phyloP scores from a whole-genome alignment of 53 echinoderm and acorn worm genomes.

The Mesocentrotus franciscanus region DNA sequence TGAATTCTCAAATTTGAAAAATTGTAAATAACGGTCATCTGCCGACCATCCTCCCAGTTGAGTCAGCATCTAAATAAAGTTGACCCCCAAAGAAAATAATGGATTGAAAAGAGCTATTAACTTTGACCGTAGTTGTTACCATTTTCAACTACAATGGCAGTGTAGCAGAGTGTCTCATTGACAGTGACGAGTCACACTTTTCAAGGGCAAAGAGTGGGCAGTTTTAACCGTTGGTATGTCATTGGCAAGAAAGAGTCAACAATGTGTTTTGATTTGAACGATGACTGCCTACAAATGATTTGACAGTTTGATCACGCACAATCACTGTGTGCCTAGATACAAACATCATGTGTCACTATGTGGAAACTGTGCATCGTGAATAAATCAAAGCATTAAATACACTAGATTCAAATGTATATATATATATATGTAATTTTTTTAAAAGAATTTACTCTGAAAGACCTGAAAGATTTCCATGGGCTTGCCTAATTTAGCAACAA shows the following conservation, averaged over 20 bases:
- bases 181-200: background rate
- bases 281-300: background rate
- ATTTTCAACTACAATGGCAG: background rate
- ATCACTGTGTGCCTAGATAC: background rate
- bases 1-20: background rate
- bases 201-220: background rate
- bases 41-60: background rate
- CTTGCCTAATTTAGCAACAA: no score
- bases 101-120: background rate
- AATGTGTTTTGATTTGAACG: background rate
- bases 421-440: no score
- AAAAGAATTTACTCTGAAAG: no score
- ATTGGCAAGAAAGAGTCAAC: background rate
- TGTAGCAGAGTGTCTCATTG: background rate
- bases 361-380: background rate
- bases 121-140: background rate
- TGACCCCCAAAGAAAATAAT: background rate
- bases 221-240: constrained; percentile 4
- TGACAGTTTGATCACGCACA: background rate
- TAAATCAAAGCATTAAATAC: background rate
- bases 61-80: background rate
- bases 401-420: no score
- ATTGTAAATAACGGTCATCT: background rate
- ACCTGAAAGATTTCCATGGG: no score
- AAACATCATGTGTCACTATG: background rate